phyloP scores from a whole-genome alignment of 2,113 vertebrate genomes.

The Megatriorchis doriae region DNA sequence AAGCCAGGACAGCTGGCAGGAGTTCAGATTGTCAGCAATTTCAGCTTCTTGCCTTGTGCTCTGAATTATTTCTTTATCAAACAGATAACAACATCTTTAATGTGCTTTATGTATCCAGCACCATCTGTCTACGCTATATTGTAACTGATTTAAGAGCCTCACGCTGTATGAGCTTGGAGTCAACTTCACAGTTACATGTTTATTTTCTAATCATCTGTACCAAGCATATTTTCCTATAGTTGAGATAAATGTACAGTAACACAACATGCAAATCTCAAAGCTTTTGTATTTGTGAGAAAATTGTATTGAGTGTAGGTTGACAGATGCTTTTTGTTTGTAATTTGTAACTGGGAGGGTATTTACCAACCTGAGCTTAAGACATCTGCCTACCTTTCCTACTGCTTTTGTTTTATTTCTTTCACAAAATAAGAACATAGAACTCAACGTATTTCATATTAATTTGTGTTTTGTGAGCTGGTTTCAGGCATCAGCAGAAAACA shows the following conservation, averaged over 20 bases:
- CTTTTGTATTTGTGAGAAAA: neutral
- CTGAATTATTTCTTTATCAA: constrained; percentile 46
- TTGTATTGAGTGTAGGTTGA: neutral
- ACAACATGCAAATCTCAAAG: neutral
- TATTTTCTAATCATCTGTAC: neutral
- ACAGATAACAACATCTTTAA: constrained; percentile 14
- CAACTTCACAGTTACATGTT: neutral
- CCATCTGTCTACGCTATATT: neutral
- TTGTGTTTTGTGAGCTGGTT: neutral
- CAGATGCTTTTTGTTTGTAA: neutral
- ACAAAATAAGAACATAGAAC: neutral
- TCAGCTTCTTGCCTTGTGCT: constrained; percentile 39
- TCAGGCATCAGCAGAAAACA: neutral
- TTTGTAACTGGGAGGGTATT: neutral
- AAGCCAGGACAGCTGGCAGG: constrained; percentile 15
- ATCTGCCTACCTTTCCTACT: neutral
- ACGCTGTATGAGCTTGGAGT: neutral
- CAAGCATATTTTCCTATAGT: neutral
- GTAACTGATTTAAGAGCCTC: neutral
- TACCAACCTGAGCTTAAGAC: neutral
- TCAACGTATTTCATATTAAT: neutral
- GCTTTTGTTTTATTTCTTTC: neutral
- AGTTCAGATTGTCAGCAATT: constrained; percentile 47
- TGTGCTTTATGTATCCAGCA: neutral
- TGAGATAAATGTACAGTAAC: neutral